Evolutionary conservation across 1,140 invertebrate species (phyloP).

Genomic region (Lasaia peninsularis): DNA sequence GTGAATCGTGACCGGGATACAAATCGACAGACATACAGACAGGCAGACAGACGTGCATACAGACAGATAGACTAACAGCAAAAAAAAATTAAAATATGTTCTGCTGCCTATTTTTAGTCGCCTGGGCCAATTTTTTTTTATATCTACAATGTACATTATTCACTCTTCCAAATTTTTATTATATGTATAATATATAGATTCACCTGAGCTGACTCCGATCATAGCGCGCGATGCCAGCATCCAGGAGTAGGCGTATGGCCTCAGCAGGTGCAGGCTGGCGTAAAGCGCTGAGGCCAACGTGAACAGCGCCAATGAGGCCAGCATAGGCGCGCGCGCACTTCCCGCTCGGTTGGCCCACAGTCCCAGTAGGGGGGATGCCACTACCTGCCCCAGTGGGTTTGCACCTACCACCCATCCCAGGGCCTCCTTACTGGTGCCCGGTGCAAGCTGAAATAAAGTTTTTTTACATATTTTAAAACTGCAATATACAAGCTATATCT

Average conservation of each 20-base stretch:
- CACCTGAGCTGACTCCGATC: slow-evolving; percentile 92
- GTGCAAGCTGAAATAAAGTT: neutral
- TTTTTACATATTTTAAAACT: too few species aligned
- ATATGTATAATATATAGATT: neutral
- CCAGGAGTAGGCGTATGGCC: slow-evolving; percentile 80
- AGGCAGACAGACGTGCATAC: too few species aligned
- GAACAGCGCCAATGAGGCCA: slow-evolving; percentile 85
- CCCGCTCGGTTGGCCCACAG: slow-evolving; percentile 89
- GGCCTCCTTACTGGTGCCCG: neutral
- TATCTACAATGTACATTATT: too few species aligned
- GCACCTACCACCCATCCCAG: neutral
- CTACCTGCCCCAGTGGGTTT: slow-evolving; percentile 11
- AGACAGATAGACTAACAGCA: too few species aligned
- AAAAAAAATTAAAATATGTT: too few species aligned
- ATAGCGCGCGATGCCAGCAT: slow-evolving; percentile 88
- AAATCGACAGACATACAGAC: too few species aligned
- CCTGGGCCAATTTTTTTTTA: too few species aligned
- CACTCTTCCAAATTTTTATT: too few species aligned
- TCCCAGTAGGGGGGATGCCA: slow-evolving; percentile 91
- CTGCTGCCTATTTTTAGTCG: too few species aligned
- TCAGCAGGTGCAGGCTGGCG: slow-evolving; percentile 85
- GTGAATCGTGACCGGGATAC: too few species aligned
- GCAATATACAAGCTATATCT: too few species aligned
- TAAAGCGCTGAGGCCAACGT: slow-evolving; percentile 87
- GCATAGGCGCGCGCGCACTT: slow-evolving; percentile 84